phyloP scores from a whole-genome alignment of 2,797 vertebrate genomes.

The Alcedo atthis region DNA sequence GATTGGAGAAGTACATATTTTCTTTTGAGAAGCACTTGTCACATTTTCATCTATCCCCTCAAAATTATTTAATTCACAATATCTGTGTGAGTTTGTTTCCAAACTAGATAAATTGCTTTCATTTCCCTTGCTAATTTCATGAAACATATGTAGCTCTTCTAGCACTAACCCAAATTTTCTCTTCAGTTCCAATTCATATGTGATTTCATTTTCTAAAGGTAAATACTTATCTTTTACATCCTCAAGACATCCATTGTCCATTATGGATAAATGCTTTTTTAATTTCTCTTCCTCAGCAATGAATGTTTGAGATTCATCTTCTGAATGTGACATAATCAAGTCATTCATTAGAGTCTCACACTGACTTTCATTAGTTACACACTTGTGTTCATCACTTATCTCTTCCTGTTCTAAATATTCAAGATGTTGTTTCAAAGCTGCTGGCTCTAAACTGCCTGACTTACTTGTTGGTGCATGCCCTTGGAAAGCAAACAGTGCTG shows the following conservation, averaged over 20 bases:
- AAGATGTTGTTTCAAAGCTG: slow-evolving; percentile 6
- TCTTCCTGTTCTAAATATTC: slow-evolving; percentile 44
- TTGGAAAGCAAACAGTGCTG: not conserved
- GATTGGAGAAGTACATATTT: slow-evolving; percentile 12
- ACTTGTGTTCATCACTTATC: slow-evolving; percentile 46
- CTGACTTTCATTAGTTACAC: slow-evolving; percentile 56
- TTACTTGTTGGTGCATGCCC: not conserved
- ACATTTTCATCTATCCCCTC: slow-evolving; percentile 30
- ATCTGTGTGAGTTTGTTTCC: slow-evolving; percentile 52
- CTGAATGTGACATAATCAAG: slow-evolving; percentile 70
- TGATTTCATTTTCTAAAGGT: slow-evolving; percentile 59
- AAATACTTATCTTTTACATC: slow-evolving; percentile 57
- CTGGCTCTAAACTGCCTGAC: not conserved
- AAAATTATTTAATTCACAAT: not conserved
- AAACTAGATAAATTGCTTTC: slow-evolving; percentile 47
- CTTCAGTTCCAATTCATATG: slow-evolving; percentile 82
- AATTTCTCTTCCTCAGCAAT: slow-evolving; percentile 47
- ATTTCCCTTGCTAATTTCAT: slow-evolving; percentile 80
- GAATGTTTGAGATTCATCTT: slow-evolving; percentile 57
- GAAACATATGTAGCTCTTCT: slow-evolving; percentile 85
- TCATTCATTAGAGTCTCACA: slow-evolving; percentile 52
- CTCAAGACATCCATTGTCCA: slow-evolving; percentile 67
- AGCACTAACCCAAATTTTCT: slow-evolving; percentile 85
- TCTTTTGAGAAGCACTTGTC: slow-evolving; percentile 14
- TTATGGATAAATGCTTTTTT: slow-evolving; percentile 41